A percentile compares a stretch with the other conserved stretches of the same genome.
Evolutionary conservation across 2,113 vertebrate genomes (phyloP).

Genomic region (Tupaia chinensis): DNA sequence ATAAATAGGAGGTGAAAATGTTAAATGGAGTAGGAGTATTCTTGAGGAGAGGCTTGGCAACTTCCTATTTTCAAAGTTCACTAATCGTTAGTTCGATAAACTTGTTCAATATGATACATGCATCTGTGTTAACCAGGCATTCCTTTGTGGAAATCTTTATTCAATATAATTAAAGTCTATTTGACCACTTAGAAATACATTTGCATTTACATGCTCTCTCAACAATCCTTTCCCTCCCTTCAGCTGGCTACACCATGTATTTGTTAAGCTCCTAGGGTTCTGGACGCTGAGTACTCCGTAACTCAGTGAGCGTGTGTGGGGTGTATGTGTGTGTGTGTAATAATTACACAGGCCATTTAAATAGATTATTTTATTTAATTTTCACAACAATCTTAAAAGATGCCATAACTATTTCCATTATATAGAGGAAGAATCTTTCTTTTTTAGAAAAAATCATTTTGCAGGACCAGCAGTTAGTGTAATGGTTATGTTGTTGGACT

Average conservation of each 20-base stretch:
- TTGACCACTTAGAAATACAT: neutral
- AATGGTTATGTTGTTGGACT: no score
- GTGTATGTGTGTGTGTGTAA: neutral
- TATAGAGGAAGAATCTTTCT: neutral
- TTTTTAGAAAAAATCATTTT: no score
- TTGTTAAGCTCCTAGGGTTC: neutral
- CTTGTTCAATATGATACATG: neutral
- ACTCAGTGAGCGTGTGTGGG: neutral
- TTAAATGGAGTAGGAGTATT: slow-evolving; percentile 32
- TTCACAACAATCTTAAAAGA: neutral
- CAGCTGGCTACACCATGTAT: neutral
- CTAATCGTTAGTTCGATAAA: slow-evolving; percentile 44
- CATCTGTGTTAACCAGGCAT: neutral
- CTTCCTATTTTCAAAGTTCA: slow-evolving; percentile 56
- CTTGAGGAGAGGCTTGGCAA: neutral
- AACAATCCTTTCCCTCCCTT: rapidly evolving
- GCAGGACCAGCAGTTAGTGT: no score
- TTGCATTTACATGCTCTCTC: neutral
- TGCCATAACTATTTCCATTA: neutral
- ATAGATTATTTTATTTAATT: neutral
- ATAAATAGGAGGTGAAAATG: slow-evolving; percentile 63
- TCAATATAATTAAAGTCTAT: neutral
- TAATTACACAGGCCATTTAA: neutral
- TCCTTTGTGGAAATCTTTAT: neutral
- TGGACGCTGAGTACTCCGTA: neutral